Conservation (phyloP, 2,797 vertebrate species). For the Alexandromys oeconomus region DNA sequence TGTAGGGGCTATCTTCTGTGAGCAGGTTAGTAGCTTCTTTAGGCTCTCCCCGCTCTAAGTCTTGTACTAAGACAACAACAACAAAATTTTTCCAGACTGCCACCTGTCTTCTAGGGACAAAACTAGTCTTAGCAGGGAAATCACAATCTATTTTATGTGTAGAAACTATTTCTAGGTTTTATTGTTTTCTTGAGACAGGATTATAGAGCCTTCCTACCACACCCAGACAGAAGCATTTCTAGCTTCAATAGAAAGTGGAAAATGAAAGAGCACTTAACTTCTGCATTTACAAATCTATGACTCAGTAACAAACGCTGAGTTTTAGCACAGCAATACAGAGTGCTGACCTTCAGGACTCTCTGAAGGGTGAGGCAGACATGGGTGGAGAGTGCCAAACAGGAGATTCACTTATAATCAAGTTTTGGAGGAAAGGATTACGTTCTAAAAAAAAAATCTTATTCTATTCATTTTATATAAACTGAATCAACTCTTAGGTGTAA, state of each 20-base stretch:
- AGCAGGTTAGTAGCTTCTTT: background rate
- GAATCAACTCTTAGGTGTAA: conserved; percentile 61
- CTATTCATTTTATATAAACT: conserved; percentile 50
- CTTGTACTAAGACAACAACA: background rate
- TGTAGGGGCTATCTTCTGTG: background rate
- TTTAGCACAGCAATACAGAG: conserved; percentile 68
- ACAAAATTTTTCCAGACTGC: background rate
- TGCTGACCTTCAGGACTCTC: background rate
- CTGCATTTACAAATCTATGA: background rate
- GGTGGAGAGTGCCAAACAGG: conserved; percentile 52
- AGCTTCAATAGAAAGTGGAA: conserved; percentile 47
- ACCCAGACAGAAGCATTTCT: background rate
- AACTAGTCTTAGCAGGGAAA: background rate
- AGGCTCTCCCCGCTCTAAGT: background rate
- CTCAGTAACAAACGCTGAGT: background rate
- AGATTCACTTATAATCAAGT: conserved; percentile 45
- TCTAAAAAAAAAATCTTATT: background rate
- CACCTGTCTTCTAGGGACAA: background rate
- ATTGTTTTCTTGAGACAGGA: background rate
- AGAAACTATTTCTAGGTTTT: background rate
- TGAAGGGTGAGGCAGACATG: background rate
- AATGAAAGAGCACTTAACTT: conserved; percentile 70
- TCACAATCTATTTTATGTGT: conserved; percentile 20
- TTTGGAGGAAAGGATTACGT: conserved; percentile 25
- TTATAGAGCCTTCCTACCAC: background rate